A percentile compares a stretch with the other conserved stretches of the same genome.
phyloP scores from a whole-genome alignment of 1,140 invertebrate genomes.

The Drosophila sp. region DNA sequence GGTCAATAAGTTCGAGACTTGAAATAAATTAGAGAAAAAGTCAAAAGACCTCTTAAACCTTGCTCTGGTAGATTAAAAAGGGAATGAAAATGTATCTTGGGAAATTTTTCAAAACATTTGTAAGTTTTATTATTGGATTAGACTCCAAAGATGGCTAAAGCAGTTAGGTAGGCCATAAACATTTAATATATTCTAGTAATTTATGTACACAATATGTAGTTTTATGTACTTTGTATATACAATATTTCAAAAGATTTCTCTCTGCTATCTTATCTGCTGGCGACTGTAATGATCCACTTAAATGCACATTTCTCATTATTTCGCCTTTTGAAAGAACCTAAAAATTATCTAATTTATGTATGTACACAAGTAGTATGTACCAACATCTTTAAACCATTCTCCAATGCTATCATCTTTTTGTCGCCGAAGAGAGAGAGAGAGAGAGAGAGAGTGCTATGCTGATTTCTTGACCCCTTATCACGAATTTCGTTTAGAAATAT shows the following conservation, averaged over 20 bases:
- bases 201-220: too few species aligned
- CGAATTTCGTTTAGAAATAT: not conserved
- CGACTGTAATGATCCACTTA: slow-evolving; percentile 2
- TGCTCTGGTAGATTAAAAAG: too few species aligned
- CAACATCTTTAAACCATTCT: slow-evolving; percentile 1
- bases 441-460: not conserved
- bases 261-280: not conserved
- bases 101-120: too few species aligned
- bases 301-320: slow-evolving; percentile 12
- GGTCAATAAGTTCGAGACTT: too few species aligned
- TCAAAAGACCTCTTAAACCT: too few species aligned
- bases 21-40: too few species aligned
- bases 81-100: too few species aligned
- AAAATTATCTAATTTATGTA: slow-evolving; percentile 9
- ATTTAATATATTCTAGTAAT: too few species aligned
- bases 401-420: not conserved
- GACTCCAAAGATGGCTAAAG: too few species aligned
- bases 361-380: not conserved
- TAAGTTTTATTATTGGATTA: too few species aligned
- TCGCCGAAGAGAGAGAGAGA: not conserved
- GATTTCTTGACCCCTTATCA: not conserved
- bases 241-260: not conserved
- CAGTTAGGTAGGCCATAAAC: too few species aligned
- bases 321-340: not conserved
- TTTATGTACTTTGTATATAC: not conserved